phyloP scores from a whole-genome alignment of 1,140 invertebrate genomes.

The Scaptodrosophila lebanonensis region DNA sequence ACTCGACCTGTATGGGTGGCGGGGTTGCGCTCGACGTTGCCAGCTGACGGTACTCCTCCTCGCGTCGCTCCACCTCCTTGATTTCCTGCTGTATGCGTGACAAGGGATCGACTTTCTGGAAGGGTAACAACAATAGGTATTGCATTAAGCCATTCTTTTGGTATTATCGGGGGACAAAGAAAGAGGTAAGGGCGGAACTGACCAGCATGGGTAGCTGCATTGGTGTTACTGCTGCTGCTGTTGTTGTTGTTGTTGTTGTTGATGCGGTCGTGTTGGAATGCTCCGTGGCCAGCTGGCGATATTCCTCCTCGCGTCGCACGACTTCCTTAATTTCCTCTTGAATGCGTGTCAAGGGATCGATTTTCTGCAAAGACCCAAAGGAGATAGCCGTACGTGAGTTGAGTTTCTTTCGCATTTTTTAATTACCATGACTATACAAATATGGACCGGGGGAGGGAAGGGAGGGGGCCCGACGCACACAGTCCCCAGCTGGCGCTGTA shows the following conservation, averaged over 20 bases:
- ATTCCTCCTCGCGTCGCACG: slow-evolving; percentile 81
- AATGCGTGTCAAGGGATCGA: slow-evolving; percentile 80
- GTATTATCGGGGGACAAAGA: no score
- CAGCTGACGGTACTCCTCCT: slow-evolving; percentile 82
- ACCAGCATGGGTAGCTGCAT: not conserved
- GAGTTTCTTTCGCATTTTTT: no score
- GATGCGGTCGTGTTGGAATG: slow-evolving; percentile 61
- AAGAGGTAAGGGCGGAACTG: no score
- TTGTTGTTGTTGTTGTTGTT: slow-evolving; percentile 57
- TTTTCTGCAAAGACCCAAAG: slow-evolving; percentile 77
- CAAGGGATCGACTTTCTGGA: slow-evolving; percentile 81
- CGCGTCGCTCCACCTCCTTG: slow-evolving; percentile 83
- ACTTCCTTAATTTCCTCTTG: slow-evolving; percentile 83
- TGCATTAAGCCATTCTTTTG: no score
- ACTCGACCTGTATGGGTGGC: slow-evolving; percentile 19
- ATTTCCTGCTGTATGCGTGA: slow-evolving; percentile 84
- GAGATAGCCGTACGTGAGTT: no score
- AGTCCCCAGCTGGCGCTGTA: no score
- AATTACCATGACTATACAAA: no score
- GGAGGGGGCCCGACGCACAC: no score
- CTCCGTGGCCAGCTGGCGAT: slow-evolving; percentile 79
- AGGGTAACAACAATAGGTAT: not conserved
- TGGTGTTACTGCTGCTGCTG: slow-evolving; percentile 8
- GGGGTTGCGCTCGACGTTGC: slow-evolving; percentile 74
- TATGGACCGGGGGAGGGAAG: no score